A percentile compares a stretch with the other conserved stretches of the same genome.
Conservation (phyloP, 1,140 invertebrate species). For the Macrostomum lignano region DNA sequence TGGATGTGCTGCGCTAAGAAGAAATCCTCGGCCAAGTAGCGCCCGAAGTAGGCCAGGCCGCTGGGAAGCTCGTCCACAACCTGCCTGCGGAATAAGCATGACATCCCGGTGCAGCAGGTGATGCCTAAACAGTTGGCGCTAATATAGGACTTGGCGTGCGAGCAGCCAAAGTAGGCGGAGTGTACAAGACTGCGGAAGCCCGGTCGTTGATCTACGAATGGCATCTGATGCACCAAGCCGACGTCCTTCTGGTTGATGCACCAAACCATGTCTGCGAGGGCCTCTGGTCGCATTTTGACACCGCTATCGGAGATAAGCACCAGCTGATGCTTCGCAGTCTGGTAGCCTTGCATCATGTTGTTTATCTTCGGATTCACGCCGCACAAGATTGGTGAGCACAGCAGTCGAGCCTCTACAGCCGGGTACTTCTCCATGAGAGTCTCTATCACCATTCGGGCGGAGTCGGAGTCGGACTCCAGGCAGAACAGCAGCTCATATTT, state of each 20-base stretch:
- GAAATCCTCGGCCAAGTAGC: slow-evolving; percentile 88
- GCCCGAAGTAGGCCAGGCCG: slow-evolving; percentile 58
- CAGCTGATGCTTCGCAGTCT: slow-evolving; percentile 57
- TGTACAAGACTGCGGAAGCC: no score
- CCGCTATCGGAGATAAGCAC: slow-evolving; percentile 48
- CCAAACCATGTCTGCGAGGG: slow-evolving; percentile 54
- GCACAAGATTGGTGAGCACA: slow-evolving; percentile 34
- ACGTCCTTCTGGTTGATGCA: slow-evolving; percentile 52
- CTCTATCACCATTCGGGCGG: slow-evolving; percentile 55
- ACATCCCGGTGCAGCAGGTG: slow-evolving; percentile 97
- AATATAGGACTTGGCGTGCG: slow-evolving; percentile 64
- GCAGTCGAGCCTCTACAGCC: slow-evolving; percentile 49
- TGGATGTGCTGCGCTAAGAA: slow-evolving; percentile 74
- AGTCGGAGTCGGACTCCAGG: slow-evolving; percentile 67
- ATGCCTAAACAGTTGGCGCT: slow-evolving; percentile 38
- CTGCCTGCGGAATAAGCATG: slow-evolving; percentile 59
- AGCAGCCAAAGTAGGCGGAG: slow-evolving; percentile 89
- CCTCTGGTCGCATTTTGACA: slow-evolving; percentile 2
- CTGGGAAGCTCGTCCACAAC: slow-evolving; percentile 57
- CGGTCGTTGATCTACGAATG: no score
- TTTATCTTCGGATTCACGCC: slow-evolving; percentile 78
- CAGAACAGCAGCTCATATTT: slow-evolving; percentile 79
- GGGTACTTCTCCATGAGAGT: slow-evolving; percentile 64
- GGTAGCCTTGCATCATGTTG: slow-evolving; percentile 83
- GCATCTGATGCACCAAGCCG: slow-evolving; percentile 89